These are phyloP conservation scores for Lacerta bilineata DNA, from an alignment of 2,797 vertebrate genomes.

Conservation along the genomic window DNA sequence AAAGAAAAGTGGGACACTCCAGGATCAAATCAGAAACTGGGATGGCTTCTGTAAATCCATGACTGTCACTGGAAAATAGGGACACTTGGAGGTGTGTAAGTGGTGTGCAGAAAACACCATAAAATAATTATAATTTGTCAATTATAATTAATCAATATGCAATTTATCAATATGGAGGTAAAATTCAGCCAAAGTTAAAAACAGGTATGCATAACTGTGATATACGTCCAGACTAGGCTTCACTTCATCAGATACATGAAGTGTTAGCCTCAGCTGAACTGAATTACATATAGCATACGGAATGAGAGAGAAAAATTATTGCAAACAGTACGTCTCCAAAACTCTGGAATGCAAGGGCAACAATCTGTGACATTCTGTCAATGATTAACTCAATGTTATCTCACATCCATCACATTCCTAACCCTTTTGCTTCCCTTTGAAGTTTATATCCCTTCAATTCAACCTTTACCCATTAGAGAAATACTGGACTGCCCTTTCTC, in stretches of 20 bases:
- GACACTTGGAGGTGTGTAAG: background rate
- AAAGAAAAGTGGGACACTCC: no score
- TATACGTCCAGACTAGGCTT: background rate
- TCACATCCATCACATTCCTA: slow-evolving; percentile 1
- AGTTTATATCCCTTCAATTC: background rate
- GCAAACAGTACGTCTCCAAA: background rate
- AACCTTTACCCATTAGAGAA: slow-evolving; percentile 8
- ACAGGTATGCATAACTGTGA: no score
- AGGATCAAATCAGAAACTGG: no score
- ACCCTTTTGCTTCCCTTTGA: slow-evolving; percentile 1
- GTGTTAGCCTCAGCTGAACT: background rate
- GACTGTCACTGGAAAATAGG: no score
- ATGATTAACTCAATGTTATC: slow-evolving; percentile 19
- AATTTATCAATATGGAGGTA: no score
- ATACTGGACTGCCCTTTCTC: background rate
- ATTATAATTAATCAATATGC: no score
- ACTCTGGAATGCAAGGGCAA: background rate
- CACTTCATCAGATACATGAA: background rate
- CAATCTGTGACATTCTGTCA: background rate
- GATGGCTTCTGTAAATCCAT: no score
- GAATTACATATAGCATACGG: background rate
- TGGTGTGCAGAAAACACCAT: no score
- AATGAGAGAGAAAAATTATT: background rate
- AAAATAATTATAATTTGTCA: no score
- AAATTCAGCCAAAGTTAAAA: no score